These are phyloP conservation scores for Dromaius novaehollandiae DNA, from an alignment of 2,113 vertebrate species.

Conservation along the genomic window DNA sequence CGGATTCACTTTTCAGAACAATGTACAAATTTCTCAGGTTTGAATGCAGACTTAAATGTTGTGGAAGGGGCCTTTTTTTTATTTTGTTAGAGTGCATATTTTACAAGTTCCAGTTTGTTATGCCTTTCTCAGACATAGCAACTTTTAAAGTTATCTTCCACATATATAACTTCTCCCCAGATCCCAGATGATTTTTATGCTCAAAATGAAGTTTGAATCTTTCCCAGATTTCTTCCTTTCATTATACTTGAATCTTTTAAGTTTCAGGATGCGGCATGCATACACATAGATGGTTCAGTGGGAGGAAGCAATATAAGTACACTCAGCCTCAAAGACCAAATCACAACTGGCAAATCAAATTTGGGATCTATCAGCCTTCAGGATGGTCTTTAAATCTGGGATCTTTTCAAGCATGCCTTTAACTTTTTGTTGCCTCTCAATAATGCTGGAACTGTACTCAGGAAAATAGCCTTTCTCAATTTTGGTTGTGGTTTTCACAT, in stretches of 20 bases:
- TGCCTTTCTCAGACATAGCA: not conserved
- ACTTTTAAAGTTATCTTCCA: not conserved
- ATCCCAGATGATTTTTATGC: not conserved
- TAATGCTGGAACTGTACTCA: not conserved
- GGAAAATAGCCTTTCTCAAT: not conserved
- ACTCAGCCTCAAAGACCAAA: not conserved
- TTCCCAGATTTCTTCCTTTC: not conserved
- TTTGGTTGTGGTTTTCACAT: not conserved
- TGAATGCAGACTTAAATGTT: not conserved
- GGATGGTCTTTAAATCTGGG: not conserved
- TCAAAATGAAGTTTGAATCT: not conserved
- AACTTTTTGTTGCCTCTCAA: not conserved
- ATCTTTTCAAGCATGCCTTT: not conserved
- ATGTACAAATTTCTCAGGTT: not conserved
- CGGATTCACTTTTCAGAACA: not conserved
- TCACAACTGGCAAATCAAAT: conserved; percentile 37
- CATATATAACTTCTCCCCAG: not conserved
- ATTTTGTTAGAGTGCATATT: not conserved
- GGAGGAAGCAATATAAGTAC: conserved; percentile 42
- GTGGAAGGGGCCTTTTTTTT: not conserved
- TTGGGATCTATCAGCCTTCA: not conserved
- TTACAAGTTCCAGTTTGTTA: not conserved
- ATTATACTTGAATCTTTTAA: not conserved
- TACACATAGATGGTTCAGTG: conserved; percentile 59
- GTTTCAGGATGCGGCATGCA: conserved; percentile 13